These are phyloP conservation scores for Mohoua ochrocephala DNA, from an alignment of 2,113 vertebrate species.

Conservation along the genomic window DNA sequence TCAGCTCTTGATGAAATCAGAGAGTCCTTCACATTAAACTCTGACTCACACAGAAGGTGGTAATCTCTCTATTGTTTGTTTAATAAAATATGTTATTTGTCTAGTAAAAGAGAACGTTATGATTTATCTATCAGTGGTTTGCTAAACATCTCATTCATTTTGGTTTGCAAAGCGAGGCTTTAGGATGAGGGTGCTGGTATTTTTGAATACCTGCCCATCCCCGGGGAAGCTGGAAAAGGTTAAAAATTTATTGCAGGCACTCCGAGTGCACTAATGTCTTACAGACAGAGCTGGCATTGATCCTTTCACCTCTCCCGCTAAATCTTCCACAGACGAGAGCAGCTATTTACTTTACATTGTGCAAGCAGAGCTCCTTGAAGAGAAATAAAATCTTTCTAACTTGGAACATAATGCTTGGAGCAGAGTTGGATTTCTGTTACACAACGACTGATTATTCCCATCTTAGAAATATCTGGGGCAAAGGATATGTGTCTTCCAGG, in stretches of 20 bases:
- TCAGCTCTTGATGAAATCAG: neutral
- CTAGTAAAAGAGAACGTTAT: neutral
- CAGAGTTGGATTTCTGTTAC: neutral
- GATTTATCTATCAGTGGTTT: neutral
- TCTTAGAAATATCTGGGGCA: conserved; percentile 16
- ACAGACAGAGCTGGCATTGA: neutral
- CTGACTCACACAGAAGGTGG: neutral
- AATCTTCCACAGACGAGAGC: neutral
- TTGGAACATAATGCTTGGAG: neutral
- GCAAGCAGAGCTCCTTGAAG: neutral
- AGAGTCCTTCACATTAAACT: neutral
- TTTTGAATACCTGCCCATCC: neutral
- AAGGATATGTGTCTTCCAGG: neutral
- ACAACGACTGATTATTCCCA: neutral
- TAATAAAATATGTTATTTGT: neutral
- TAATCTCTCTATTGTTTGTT: neutral
- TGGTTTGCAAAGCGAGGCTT: neutral
- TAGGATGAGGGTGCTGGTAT: neutral
- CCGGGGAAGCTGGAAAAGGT: neutral
- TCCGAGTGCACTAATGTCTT: neutral
- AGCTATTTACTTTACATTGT: neutral
- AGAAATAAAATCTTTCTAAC: conserved; percentile 8
- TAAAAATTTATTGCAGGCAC: neutral
- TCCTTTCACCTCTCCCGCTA: neutral
- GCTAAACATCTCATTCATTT: conserved; percentile 18